phyloP scores from a whole-genome alignment of 2,113 vertebrate species.

The Sturnira hondurensis region DNA sequence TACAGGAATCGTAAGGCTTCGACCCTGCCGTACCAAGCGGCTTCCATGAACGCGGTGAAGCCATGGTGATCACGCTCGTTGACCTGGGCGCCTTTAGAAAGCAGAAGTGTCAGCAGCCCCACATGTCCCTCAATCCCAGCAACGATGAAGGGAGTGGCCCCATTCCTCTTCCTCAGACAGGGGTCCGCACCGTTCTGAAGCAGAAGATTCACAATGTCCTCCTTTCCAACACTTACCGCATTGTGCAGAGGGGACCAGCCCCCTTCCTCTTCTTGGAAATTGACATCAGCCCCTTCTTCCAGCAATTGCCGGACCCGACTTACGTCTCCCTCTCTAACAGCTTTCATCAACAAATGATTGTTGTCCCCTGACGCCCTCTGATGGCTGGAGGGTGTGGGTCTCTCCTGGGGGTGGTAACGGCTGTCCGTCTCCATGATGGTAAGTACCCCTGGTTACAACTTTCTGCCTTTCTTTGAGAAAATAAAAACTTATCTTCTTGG shows the following conservation, averaged over 20 bases:
- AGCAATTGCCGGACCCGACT: conserved; percentile 55
- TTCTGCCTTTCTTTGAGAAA: neutral
- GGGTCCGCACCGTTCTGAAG: conserved; percentile 72
- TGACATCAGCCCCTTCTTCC: conserved; percentile 70
- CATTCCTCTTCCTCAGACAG: conserved; percentile 72
- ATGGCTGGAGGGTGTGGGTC: rapidly evolving
- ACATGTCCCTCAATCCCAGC: conserved; percentile 68
- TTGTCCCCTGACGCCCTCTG: neutral
- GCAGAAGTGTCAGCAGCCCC: conserved; percentile 65
- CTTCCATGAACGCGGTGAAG: conserved; percentile 85
- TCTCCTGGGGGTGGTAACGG: neutral
- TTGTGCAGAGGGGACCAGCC: conserved; percentile 80
- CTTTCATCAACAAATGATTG: neutral
- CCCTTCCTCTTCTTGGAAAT: neutral
- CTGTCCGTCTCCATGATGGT: conserved; percentile 43
- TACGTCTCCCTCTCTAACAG: neutral
- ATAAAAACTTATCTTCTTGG: neutral
- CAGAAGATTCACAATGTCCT: conserved; percentile 67
- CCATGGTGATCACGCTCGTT: conserved; percentile 69
- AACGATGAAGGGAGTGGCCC: conserved; percentile 77
- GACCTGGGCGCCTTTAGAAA: conserved; percentile 48
- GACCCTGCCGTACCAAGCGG: neutral
- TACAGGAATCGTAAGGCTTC: conserved; percentile 77
- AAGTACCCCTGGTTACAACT: neutral
- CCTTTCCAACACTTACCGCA: rapidly evolving